phyloP scores from a whole-genome alignment of 2,888 invertebrate genomes.

The Oligia strigilis region DNA sequence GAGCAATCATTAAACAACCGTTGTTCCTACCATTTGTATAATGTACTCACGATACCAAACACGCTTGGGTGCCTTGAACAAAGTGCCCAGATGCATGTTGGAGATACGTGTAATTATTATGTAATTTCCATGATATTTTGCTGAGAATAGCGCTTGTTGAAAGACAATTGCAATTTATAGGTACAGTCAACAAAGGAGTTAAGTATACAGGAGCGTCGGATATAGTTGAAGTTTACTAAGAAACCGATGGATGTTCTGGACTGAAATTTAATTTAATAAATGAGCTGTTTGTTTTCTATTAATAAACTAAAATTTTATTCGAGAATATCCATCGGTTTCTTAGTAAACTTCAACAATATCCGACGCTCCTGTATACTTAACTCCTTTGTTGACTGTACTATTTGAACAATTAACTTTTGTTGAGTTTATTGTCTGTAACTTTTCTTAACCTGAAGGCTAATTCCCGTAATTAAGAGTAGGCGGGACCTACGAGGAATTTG shows the following conservation, averaged over 20 bases:
- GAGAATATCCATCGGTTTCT: no score
- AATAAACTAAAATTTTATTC: no score
- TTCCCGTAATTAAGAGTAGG: no score
- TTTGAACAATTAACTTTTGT: not conserved
- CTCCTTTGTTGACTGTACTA: no score
- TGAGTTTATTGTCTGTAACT: not conserved
- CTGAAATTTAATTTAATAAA: no score
- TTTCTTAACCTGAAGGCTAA: not conserved
- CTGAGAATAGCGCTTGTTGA: constrained; percentile 37
- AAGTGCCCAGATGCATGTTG: constrained; percentile 61
- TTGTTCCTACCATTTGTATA: constrained; percentile 55
- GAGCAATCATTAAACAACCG: constrained; percentile 63
- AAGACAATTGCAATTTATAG: constrained; percentile 42
- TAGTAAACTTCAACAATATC: no score
- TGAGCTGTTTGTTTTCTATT: no score
- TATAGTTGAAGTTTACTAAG: no score
- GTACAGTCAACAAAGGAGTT: not conserved
- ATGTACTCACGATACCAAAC: constrained; percentile 55
- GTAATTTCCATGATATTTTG: constrained; percentile 60
- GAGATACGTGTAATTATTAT: constrained; percentile 64
- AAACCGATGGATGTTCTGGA: no score
- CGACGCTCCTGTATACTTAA: no score
- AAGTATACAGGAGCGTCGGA: no score
- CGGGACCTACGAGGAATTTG: no score
- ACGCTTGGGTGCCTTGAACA: constrained; percentile 59